phyloP scores from a whole-genome alignment of 2,797 vertebrate species.

The Sitta carolinensis region DNA sequence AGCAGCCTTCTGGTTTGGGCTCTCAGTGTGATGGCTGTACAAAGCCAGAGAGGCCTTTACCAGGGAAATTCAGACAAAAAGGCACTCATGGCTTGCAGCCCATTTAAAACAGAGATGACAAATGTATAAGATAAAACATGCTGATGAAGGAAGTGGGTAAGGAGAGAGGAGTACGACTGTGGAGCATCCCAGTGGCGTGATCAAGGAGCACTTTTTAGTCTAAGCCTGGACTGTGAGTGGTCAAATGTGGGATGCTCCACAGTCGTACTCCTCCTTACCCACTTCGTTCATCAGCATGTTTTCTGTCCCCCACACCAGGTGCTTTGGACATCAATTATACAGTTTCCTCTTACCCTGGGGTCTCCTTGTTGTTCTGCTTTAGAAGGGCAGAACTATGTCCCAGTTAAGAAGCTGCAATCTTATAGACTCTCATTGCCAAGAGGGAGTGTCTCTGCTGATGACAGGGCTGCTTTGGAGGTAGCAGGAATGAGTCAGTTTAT shows the following conservation, averaged over 20 bases:
- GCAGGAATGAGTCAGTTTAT: not conserved
- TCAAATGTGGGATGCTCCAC: not conserved
- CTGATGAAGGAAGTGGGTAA: not conserved
- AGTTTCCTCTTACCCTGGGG: not conserved
- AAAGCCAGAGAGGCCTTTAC: not conserved
- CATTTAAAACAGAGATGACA: not conserved
- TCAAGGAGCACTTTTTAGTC: not conserved
- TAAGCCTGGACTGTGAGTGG: not conserved
- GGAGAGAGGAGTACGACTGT: not conserved
- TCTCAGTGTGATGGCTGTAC: not conserved
- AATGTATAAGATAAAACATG: not conserved
- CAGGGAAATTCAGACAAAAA: not conserved
- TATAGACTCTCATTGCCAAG: not conserved
- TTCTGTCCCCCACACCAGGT: rapidly evolving
- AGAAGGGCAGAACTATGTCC: not conserved
- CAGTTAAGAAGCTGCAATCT: not conserved
- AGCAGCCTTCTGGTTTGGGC: not conserved
- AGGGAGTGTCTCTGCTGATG: slow-evolving; percentile 21
- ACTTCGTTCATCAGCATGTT: too few relatives aligned
- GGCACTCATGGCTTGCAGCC: not conserved
- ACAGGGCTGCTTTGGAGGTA: not conserved
- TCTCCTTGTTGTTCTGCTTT: not conserved
- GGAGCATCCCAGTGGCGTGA: not conserved
- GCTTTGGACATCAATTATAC: not conserved
- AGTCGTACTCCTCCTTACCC: too few relatives aligned